These are phyloP conservation scores for Ctenodactylus gundi DNA, from an alignment of 2,113 vertebrate genomes.

Conservation along the genomic window DNA sequence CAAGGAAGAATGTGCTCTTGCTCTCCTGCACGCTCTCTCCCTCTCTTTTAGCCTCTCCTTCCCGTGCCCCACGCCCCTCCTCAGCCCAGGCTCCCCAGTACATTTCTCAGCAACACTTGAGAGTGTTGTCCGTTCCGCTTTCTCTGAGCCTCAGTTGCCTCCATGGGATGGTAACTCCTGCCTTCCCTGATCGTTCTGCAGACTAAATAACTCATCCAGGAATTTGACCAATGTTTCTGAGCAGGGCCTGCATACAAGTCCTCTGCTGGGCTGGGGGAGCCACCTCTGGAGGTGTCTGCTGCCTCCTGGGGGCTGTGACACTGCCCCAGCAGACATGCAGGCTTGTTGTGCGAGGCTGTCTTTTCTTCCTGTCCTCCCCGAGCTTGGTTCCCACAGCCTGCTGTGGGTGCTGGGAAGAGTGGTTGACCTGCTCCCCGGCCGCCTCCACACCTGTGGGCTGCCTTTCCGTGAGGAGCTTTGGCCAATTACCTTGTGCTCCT, in stretches of 20 bases:
- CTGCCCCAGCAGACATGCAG: background rate
- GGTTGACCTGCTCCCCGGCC: background rate
- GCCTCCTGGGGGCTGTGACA: rapidly evolving
- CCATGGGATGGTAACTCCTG: background rate
- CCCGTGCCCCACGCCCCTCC: background rate
- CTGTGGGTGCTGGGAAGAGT: background rate
- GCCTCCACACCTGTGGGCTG: background rate
- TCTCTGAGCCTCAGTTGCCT: background rate
- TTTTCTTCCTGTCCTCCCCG: background rate
- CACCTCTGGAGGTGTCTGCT: background rate
- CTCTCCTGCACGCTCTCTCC: background rate
- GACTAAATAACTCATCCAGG: background rate
- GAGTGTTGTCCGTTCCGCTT: background rate
- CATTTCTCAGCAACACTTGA: background rate
- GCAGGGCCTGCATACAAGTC: background rate
- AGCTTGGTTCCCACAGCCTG: background rate
- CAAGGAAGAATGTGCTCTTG: rapidly evolving
- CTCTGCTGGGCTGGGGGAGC: background rate
- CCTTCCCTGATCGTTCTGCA: background rate
- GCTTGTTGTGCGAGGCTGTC: background rate
- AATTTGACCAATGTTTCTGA: background rate
- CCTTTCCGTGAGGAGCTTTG: too few species aligned
- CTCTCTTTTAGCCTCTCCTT: background rate
- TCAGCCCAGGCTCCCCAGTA: background rate
- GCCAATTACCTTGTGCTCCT: constrained; percentile 50